Evolutionary conservation across 2,888 invertebrate genomes (phyloP), one percentile per base, ranked within the genome.

Genomic region (Agonopterix alstromeriana): DNA sequence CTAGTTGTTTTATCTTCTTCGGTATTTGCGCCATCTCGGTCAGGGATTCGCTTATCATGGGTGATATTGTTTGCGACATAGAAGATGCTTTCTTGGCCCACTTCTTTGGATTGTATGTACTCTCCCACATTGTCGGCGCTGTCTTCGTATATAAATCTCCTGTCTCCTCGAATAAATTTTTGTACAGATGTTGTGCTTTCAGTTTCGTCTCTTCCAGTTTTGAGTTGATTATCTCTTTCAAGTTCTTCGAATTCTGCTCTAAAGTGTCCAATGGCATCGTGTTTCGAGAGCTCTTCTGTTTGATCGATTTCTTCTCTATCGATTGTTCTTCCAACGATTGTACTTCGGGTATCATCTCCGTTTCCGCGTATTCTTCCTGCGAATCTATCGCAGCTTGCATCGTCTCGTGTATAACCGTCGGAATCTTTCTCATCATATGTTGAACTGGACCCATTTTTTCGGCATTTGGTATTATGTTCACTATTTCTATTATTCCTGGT

Each of bases 401-500:
- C 12, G 85, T 80, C 48, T 87, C 87, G 81, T 87, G 86, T 38
- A 88, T 57, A 11, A 80, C 74, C 50, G 73, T 63, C 1, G 88
- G 88, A 52, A 88, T 75, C 49, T 71, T 82, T 62, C 67, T 80
- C 72, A 87, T 82, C 44, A 79, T 73, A 50, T 73, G 73, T 55
- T 80, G 78, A 47, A 85, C 65, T n/a, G 84, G 77, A 48, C 52
- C 67, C 54, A 65, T 67, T 54, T 65, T 73, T 51, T 82, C 69
- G 48, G 72, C 53, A 48, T 79, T 73, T 36, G 88, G 88, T 46
- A 88, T 65, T 48, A 82, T 73, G 54, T 84, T 86, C 62, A 85
- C 77, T 61, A 88, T 76, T 57, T 88, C 88, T 66, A 81, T 77
- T 46, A 88, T 80, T 40, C 87, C 85, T 14, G 88, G 88, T 40